A percentile compares a stretch with the other conserved stretches of the same genome.
Evolutionary conservation across 2,797 vertebrate species (phyloP).

Genomic region (Sebastolobus altivelis): DNA sequence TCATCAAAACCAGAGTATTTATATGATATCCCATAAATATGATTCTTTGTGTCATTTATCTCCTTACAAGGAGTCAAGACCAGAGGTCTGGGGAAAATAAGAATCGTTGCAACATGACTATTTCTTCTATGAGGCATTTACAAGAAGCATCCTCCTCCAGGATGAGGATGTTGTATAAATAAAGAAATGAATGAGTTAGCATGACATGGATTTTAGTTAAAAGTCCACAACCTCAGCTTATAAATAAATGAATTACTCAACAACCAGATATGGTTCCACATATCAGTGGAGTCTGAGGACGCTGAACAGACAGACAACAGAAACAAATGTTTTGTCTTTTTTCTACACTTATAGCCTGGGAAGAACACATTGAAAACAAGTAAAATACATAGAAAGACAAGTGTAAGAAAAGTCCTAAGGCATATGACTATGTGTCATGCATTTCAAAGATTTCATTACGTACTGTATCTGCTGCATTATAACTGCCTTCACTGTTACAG

Average conservation of each 20-base stretch:
- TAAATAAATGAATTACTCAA: constrained; percentile 37
- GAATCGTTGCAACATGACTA: constrained; percentile 15
- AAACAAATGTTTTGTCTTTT: not conserved
- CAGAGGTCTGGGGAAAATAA: constrained; percentile 11
- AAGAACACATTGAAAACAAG: not conserved
- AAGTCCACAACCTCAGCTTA: not conserved
- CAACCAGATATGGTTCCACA: not conserved
- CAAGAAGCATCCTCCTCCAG: constrained; percentile 17
- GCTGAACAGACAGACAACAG: not conserved
- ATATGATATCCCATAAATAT: constrained; percentile 43
- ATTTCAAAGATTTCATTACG: not conserved
- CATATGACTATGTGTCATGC: too few relatives aligned
- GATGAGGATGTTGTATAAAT: constrained; percentile 36
- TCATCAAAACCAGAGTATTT: constrained; percentile 37
- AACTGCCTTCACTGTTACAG: not conserved
- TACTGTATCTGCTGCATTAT: not conserved
- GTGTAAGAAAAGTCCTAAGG: not conserved
- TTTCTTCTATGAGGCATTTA: constrained; percentile 3
- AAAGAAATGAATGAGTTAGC: constrained; percentile 26
- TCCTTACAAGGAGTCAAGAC: constrained; percentile 67
- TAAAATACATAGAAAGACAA: not conserved
- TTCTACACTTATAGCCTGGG: not conserved
- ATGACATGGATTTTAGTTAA: constrained; percentile 18
- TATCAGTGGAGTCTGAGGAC: not conserved
- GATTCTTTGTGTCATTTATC: constrained; percentile 52